Evolutionary conservation across 2,113 vertebrate species (phyloP), one percentile per base, ranked within the genome.

Genomic region (Xenus cinereus): DNA sequence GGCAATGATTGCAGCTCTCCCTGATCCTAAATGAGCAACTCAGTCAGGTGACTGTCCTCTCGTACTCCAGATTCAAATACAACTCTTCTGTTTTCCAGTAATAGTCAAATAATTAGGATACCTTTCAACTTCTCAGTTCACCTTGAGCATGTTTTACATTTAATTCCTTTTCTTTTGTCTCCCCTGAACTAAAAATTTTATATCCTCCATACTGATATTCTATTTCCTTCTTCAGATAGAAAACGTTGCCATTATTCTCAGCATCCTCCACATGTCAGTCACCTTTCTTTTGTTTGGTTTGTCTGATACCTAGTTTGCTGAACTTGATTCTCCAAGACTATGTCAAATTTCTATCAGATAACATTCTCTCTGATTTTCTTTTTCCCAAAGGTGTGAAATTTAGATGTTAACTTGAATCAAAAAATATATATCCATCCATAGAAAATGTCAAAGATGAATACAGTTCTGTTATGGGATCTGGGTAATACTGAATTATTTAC

Each of bases 11-110:
- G 35, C 20, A 68, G 21, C 9, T 71, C 23, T 79, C 16, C 8
- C 35, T 30, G 14, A 43, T 78, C 33, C 20, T 39, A 72, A 82
- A 41, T 1, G 4, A 78, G 18, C 15, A 72, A 50, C 5, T 63
- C 43, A 39, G 0, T 46, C 59, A 66, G 18, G 17, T 30, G 30
- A n/a, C 17, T 28, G 12, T 21, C 43, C 8, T 59, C 2, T 2
- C 26, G 12, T 19, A 43, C 13, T 69, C 41, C 41, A 79, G 32
- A 51, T 46, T 79, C 24, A 76, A 90, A 46, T 33, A 50, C 15
- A 78, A 7, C 6, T 51, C 28, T 41, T 62, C 24, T 60, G 7
- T 78, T 91, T 67, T 43, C n/a, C 50, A 75, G 13, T 35, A 79
- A 56, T 30, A 78, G 28, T 39, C 6, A 87, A 67, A 41, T 67